Percentiles rank a stretch among this genome's conserved stretches.
Evolutionary conservation across 2,888 invertebrate genomes (phyloP).

Genomic region (Drosophila seclusa): DNA sequence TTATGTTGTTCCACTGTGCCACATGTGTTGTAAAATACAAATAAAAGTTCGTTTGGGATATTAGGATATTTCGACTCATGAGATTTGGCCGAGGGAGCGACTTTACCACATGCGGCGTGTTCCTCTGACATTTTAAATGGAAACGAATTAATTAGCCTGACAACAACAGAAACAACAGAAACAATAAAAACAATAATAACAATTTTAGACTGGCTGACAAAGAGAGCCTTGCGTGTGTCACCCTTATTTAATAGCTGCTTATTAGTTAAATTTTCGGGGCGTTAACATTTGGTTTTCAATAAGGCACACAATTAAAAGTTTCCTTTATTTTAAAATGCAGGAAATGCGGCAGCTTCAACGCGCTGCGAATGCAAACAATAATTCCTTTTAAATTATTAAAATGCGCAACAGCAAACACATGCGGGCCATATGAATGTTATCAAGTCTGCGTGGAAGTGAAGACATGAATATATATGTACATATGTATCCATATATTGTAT

Average conservation of each 20-base stretch:
- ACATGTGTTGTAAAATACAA: constrained; percentile 5
- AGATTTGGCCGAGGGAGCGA: neutral
- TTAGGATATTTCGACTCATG: constrained; percentile 4
- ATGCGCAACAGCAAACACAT: constrained; percentile 49
- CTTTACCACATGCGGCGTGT: constrained; percentile 36
- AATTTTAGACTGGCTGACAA: constrained; percentile 19
- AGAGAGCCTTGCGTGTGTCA: constrained; percentile 19
- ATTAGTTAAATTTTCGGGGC: constrained; percentile 19
- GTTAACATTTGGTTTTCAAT: constrained; percentile 33
- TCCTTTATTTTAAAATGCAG: constrained; percentile 27
- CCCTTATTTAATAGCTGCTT: constrained; percentile 22
- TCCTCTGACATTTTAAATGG: constrained; percentile 21
- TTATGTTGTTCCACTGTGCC: neutral
- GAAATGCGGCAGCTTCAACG: constrained; percentile 32
- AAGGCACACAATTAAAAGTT: constrained; percentile 3
- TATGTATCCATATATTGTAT: constrained; percentile 2
- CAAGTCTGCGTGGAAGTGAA: constrained; percentile 7
- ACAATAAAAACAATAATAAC: constrained; percentile 5
- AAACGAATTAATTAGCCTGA: constrained; percentile 40
- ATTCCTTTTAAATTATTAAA: constrained; percentile 41
- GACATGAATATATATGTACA: constrained; percentile 2
- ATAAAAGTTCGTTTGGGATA: neutral
- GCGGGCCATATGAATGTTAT: constrained; percentile 51
- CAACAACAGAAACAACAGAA: constrained; percentile 10
- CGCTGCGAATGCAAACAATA: constrained; percentile 36